Percentiles rank a stretch among this genome's conserved stretches.
Evolutionary conservation across 2,888 invertebrate species (phyloP).

Genomic region (Lithophane socia): DNA sequence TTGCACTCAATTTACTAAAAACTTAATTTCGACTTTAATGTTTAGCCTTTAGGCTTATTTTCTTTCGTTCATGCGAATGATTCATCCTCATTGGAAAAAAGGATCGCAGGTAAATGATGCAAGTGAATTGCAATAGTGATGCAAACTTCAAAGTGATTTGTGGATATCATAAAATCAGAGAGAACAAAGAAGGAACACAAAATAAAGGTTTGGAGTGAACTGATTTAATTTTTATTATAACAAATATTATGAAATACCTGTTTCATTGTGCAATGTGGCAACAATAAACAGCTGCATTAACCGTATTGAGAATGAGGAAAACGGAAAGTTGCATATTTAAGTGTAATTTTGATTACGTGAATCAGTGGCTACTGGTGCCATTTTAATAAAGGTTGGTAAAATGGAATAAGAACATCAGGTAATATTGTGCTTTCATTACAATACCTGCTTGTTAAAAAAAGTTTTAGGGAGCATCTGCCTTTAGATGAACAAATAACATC

Average conservation of each 20-base stretch:
- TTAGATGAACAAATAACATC: neutral
- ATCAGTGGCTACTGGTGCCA: constrained; percentile 5
- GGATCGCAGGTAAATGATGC: constrained; percentile 24
- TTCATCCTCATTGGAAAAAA: constrained; percentile 4
- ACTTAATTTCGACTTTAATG: neutral
- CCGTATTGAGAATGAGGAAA: constrained; percentile 36
- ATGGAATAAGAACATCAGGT: neutral
- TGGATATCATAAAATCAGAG: neutral
- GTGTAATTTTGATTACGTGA: constrained; percentile 11
- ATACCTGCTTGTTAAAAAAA: neutral
- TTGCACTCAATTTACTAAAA: neutral
- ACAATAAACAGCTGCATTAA: neutral
- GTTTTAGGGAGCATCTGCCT: neutral
- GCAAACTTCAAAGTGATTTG: constrained; percentile 1
- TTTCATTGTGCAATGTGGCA: constrained; percentile 33
- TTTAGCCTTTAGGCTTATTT: neutral
- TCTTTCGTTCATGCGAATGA: constrained; percentile 2
- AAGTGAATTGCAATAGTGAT: constrained; percentile 28
- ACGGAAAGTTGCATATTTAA: neutral
- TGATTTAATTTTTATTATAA: neutral
- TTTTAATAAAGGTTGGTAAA: neutral
- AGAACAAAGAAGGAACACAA: neutral
- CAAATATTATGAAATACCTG: constrained; percentile 17
- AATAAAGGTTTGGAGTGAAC: neutral
- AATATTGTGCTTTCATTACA: neutral